A percentile compares a stretch with the other conserved stretches of the same genome.
Conservation (phyloP, 2,888 invertebrate genomes). For the Polylopha cassiicola region DNA sequence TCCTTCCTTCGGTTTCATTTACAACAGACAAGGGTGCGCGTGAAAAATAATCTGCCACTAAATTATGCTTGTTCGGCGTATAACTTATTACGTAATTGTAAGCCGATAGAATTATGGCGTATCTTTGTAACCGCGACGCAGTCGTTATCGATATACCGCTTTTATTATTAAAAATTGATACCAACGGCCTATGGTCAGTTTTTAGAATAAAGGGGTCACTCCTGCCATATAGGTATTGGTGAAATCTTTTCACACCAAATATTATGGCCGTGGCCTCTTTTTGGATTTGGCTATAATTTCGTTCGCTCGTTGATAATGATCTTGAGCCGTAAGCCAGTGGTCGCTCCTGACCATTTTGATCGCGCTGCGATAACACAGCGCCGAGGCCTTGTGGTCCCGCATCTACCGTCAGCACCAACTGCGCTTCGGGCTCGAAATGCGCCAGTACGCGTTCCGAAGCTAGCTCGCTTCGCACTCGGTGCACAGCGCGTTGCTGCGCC, state of each 20-base stretch:
- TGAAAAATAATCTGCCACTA: conserved; percentile 3
- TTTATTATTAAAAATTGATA: conserved; percentile 14
- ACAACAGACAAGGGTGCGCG: background rate
- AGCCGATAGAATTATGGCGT: conserved; percentile 13
- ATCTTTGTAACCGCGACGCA: conserved; percentile 15
- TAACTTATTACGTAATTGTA: conserved; percentile 12
- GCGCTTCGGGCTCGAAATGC: conserved; percentile 18
- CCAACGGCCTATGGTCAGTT: conserved; percentile 23
- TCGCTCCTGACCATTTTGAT: conserved; percentile 18
- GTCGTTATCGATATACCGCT: conserved; percentile 9
- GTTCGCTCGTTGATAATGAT: conserved; percentile 20
- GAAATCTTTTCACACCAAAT: conserved; percentile 22
- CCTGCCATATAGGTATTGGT: conserved; percentile 25
- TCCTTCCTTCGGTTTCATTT: conserved; percentile 2
- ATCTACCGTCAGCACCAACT: conserved; percentile 23
- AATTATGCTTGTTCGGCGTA: background rate
- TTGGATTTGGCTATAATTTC: conserved; percentile 25
- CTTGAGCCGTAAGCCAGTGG: conserved; percentile 25
- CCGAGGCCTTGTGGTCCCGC: conserved; percentile 27
- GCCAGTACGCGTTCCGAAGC: conserved; percentile 15
- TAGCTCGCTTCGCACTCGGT: conserved; percentile 10
- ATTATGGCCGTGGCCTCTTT: conserved; percentile 24
- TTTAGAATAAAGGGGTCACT: conserved; percentile 22
- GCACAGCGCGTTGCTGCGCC: conserved; percentile 8
- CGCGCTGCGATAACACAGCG: conserved; percentile 23